phyloP scores from a whole-genome alignment of 2,888 invertebrate species.

The Salticus scenicus region DNA sequence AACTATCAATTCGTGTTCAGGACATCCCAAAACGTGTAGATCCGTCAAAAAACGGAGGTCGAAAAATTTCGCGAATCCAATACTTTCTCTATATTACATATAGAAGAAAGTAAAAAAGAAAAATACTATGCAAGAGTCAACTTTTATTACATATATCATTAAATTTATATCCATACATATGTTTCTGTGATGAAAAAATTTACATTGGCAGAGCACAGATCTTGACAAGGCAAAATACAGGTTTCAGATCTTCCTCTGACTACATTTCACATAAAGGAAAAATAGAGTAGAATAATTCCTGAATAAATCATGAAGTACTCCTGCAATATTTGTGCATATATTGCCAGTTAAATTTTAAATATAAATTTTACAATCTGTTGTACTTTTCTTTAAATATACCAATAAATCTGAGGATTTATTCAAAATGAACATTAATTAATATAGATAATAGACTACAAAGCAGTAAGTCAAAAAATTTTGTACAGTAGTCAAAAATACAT shows the following conservation, averaged over 20 bases:
- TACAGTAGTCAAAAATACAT: not conserved
- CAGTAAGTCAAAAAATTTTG: not conserved
- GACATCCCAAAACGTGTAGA: no score
- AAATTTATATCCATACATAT: slow-evolving; percentile 37
- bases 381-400: not conserved
- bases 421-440: not conserved
- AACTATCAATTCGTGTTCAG: no score
- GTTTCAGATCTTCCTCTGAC: slow-evolving; percentile 21
- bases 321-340: not conserved
- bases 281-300: not conserved
- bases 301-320: not conserved
- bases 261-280: slow-evolving; percentile 1
- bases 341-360: not conserved
- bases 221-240: slow-evolving; percentile 24
- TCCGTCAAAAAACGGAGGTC: no score
- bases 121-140: slow-evolving; percentile 47
- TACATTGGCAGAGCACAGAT: slow-evolving; percentile 30
- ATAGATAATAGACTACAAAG: not conserved
- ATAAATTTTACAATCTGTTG: not conserved
- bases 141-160: slow-evolving; percentile 57
- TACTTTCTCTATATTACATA: no score
- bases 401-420: not conserved
- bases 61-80: no score
- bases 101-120: no score
- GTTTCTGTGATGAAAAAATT: slow-evolving; percentile 41